phyloP scores from a whole-genome alignment of 2,888 invertebrate species.

The Tetranychus truncatus region DNA sequence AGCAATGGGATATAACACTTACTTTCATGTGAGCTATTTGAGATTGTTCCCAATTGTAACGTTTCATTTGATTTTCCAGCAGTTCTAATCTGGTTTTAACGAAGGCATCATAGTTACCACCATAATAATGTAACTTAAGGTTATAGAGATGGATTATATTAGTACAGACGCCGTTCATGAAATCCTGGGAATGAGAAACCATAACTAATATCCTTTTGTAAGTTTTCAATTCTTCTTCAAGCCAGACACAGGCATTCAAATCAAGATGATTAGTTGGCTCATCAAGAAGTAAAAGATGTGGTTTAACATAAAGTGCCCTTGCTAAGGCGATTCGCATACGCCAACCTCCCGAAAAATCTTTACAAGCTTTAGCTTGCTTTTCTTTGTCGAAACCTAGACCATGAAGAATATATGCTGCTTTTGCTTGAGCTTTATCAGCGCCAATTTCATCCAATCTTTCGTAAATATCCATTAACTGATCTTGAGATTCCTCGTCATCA shows the following conservation, averaged over 20 bases:
- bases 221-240: conserved; percentile 88
- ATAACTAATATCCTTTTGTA: conserved; percentile 91
- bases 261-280: conserved; percentile 42
- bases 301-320: conserved; percentile 39
- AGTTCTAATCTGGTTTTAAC: conserved; percentile 78
- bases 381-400: conserved; percentile 75
- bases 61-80: conserved; percentile 94
- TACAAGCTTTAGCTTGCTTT: conserved; percentile 48
- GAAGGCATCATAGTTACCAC: conserved; percentile 89
- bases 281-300: conserved; percentile 41
- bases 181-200: conserved; percentile 97
- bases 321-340: conserved; percentile 45
- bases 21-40: conserved; percentile 98
- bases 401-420: conserved; percentile 81
- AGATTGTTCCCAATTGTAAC: conserved; percentile 98
- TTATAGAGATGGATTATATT: conserved; percentile 91
- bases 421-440: conserved; percentile 80
- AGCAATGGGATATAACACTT: conserved; percentile 18
- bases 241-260: conserved; percentile 96
- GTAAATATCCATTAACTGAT: conserved; percentile 90
- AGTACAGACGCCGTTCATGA: conserved; percentile 75
- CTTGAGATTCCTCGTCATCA: conserved; percentile 79
- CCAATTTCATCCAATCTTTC: conserved; percentile 90
- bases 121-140: conserved; percentile 79
- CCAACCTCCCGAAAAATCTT: conserved; percentile 45